phyloP scores from a whole-genome alignment of 2,113 vertebrate species.

The Shinisaurus crocodilurus region DNA sequence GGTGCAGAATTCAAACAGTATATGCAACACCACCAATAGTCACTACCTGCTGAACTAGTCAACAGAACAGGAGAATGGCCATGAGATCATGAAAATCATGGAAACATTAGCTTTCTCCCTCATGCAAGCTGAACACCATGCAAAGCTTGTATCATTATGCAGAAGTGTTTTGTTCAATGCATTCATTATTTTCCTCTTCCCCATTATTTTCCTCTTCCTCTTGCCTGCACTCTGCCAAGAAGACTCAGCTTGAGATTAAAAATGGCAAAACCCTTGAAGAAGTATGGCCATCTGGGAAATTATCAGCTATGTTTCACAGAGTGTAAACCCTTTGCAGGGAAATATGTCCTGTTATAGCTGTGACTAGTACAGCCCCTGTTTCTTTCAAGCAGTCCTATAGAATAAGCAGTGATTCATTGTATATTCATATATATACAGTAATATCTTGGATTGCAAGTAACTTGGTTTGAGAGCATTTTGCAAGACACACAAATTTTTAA shows the following conservation, averaged over 20 bases:
- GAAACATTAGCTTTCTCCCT: neutral
- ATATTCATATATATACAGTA: no score
- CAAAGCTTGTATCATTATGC: slow-evolving; percentile 11
- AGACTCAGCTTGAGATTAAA: slow-evolving; percentile 14
- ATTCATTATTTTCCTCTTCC: neutral
- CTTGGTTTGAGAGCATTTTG: no score
- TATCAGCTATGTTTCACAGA: slow-evolving; percentile 2
- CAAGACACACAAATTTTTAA: no score
- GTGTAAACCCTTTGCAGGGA: neutral
- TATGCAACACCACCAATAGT: neutral
- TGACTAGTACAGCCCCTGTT: neutral
- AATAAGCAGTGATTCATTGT: neutral
- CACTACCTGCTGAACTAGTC: neutral
- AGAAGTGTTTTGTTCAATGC: slow-evolving; percentile 25
- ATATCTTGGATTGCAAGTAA: no score
- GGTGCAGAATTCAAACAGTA: neutral
- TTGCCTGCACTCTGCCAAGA: slow-evolving; percentile 14
- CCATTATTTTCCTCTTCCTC: neutral
- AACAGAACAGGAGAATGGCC: neutral
- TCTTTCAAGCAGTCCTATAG: neutral
- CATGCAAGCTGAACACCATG: neutral
- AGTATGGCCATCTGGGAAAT: slow-evolving; percentile 7
- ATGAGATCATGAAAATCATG: neutral
- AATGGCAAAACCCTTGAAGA: slow-evolving; percentile 19
- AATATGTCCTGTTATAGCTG: neutral